These are phyloP conservation scores for Menura novaehollandiae DNA, from an alignment of 2,113 vertebrate genomes.

Conservation along the genomic window DNA sequence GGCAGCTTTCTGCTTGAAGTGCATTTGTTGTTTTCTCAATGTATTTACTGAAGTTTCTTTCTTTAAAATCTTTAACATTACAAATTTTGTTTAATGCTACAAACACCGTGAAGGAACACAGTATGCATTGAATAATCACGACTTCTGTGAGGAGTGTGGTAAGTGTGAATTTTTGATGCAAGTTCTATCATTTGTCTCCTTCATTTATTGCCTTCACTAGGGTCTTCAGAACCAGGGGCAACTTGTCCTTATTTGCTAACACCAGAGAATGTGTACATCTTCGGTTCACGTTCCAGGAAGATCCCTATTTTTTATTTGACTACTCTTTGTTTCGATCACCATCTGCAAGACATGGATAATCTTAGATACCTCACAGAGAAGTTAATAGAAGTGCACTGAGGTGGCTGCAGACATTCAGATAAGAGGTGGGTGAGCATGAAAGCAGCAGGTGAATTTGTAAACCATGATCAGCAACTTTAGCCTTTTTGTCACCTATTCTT, in stretches of 20 bases:
- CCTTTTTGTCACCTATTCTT: background rate
- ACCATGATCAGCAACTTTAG: background rate
- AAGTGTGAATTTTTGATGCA: background rate
- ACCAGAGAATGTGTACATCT: background rate
- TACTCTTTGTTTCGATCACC: background rate
- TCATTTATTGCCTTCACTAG: background rate
- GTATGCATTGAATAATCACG: background rate
- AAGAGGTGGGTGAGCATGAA: background rate
- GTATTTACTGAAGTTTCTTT: background rate
- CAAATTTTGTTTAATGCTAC: background rate
- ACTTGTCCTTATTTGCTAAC: background rate
- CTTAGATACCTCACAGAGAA: background rate
- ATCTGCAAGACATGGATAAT: background rate
- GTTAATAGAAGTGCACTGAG: background rate
- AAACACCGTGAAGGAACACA: background rate
- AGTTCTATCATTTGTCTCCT: background rate
- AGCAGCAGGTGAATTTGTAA: background rate
- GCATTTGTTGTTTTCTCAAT: slow-evolving; percentile 6
- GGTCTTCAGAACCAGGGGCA: background rate
- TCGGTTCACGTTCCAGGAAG: background rate
- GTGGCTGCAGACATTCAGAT: background rate
- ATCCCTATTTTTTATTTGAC: background rate
- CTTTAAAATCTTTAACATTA: slow-evolving; percentile 5
- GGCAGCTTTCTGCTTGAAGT: slow-evolving; percentile 18
- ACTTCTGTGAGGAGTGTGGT: background rate